A percentile compares a stretch with the other conserved stretches of the same genome.
Evolutionary conservation across 2,113 vertebrate species (phyloP).

Genomic region (Notothenia coriiceps): DNA sequence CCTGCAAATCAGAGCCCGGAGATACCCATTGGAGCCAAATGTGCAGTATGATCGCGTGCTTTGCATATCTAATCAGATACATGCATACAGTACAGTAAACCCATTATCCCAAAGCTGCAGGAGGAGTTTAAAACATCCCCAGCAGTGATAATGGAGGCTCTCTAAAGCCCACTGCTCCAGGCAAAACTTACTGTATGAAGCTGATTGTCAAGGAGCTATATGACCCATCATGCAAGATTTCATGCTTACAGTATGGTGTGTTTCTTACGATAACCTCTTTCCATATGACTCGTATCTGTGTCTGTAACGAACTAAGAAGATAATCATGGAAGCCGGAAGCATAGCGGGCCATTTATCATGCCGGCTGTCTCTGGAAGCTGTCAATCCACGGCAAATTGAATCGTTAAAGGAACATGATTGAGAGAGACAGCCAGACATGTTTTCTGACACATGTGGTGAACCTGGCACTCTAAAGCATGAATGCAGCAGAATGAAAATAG

Average conservation of each 20-base stretch:
- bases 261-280: not conserved
- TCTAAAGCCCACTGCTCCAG: conserved; percentile 39
- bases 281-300: conserved; percentile 1
- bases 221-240: conserved; percentile 20
- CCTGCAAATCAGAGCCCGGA: conserved; percentile 12
- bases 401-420: conserved; percentile 49
- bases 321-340: conserved; percentile 29
- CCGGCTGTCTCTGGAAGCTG: conserved; percentile 19
- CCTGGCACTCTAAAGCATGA: not conserved
- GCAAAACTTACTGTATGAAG: conserved; percentile 25
- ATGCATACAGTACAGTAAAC: conserved; percentile 34
- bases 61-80: conserved; percentile 62
- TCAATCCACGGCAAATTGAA: conserved; percentile 45
- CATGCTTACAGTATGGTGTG: not conserved
- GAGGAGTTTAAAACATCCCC: conserved; percentile 24
- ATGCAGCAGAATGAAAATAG: not conserved
- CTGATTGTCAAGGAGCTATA: conserved; percentile 38
- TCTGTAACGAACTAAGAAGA: conserved; percentile 1
- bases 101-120: conserved; percentile 34
- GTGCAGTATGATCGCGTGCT: conserved; percentile 41
- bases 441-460: conserved; percentile 34
- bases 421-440: conserved; percentile 24
- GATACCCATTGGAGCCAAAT: conserved; percentile 33
- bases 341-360: conserved; percentile 29
- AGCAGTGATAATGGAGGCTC: conserved; percentile 16